These are phyloP conservation scores for Phasia obesa DNA, from an alignment of 2,888 invertebrate genomes.

Conservation along the genomic window DNA sequence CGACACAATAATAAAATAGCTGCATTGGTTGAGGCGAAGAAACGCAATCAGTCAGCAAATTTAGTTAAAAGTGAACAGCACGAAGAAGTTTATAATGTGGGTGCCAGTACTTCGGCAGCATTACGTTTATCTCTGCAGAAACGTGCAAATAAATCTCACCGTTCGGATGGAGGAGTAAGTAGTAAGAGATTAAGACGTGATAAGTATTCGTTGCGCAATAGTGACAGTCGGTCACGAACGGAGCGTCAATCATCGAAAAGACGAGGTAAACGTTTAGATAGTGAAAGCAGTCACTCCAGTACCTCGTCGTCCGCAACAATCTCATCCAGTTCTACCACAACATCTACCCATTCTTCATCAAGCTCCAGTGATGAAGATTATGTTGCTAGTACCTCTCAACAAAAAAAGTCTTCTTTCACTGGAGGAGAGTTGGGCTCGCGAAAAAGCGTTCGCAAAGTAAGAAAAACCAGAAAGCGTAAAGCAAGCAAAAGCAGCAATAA, in stretches of 20 bases:
- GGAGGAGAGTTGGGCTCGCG: background rate
- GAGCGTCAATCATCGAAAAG: conserved; percentile 45
- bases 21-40: conserved; percentile 58
- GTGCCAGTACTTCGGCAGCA: conserved; percentile 78
- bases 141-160: conserved; percentile 68
- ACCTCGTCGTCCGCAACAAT: conserved; percentile 39
- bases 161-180: background rate
- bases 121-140: conserved; percentile 75
- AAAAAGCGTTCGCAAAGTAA: conserved; percentile 26
- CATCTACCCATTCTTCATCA: conserved; percentile 42
- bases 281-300: conserved; percentile 70
- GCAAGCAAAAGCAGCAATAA: conserved; percentile 12
- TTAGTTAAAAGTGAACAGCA: conserved; percentile 58
- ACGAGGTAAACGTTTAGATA: conserved; percentile 65
- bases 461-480: conserved; percentile 52
- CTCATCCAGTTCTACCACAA: conserved; percentile 32
- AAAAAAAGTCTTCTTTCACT: background rate
- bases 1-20: conserved; percentile 53
- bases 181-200: conserved; percentile 52
- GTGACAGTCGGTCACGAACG: background rate
- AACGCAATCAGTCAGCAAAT: conserved; percentile 52
- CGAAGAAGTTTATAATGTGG: conserved; percentile 77
- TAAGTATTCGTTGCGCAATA: conserved; percentile 57
- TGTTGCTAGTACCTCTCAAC: conserved; percentile 37
- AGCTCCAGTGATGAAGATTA: conserved; percentile 62